phyloP scores from a whole-genome alignment of 1,140 invertebrate species.

The Thalassaphorura encarpata region DNA sequence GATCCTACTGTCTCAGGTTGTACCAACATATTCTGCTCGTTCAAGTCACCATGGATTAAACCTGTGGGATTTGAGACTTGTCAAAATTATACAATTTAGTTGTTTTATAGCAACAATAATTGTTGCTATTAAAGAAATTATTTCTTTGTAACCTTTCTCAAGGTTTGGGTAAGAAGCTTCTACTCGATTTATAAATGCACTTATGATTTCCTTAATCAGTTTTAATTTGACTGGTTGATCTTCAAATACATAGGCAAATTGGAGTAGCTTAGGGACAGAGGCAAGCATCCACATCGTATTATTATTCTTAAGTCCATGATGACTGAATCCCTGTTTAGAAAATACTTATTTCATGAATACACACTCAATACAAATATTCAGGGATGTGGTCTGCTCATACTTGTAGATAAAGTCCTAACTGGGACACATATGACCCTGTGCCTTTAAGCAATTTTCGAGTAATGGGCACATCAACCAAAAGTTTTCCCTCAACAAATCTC shows the following conservation, averaged over 20 bases:
- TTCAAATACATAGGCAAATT: slow-evolving; percentile 60
- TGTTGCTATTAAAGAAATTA: not conserved
- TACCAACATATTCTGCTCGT: slow-evolving; percentile 78
- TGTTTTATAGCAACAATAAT: too few species aligned
- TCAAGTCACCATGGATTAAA: slow-evolving; percentile 79
- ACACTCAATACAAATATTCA: not conserved
- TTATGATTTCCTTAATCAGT: slow-evolving; percentile 54
- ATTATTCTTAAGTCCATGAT: slow-evolving; percentile 53
- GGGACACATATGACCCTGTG: slow-evolving; percentile 56
- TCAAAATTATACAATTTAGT: too few species aligned
- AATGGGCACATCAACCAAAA: slow-evolving; percentile 49
- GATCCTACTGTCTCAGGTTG: slow-evolving; percentile 21
- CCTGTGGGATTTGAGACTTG: too few species aligned
- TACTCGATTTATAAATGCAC: slow-evolving; percentile 53
- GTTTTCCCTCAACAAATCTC: slow-evolving; percentile 58
- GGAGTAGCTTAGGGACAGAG: slow-evolving; percentile 52
- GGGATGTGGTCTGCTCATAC: slow-evolving; percentile 40
- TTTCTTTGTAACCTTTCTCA: slow-evolving; percentile 40
- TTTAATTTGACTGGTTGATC: slow-evolving; percentile 40
- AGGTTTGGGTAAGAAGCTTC: slow-evolving; percentile 46
- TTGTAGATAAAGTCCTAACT: slow-evolving; percentile 54
- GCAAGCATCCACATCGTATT: slow-evolving; percentile 61
- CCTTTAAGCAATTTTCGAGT: slow-evolving; percentile 53
- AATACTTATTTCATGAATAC: not conserved
- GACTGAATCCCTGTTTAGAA: slow-evolving; percentile 51